Evolutionary conservation across 2,797 vertebrate species (phyloP), one percentile per base, ranked within the genome.

Genomic region (Trachops cirrhosus): DNA sequence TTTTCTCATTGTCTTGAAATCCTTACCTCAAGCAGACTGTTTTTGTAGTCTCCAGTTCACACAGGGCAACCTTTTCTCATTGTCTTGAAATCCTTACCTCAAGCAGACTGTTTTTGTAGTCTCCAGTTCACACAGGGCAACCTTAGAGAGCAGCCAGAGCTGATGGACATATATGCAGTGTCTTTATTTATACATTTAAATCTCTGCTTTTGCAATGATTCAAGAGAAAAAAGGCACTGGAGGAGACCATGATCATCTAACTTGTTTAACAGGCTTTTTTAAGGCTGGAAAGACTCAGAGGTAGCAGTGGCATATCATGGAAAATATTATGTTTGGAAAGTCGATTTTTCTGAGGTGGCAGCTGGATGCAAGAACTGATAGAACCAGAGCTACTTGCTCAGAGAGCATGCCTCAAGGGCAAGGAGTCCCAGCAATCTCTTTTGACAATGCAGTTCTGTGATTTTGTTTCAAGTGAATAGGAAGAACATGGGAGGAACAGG

Each of bases 321-420:
- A 91, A 93, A 92, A 94, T 73, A 24, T 46, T 82, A 73, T 82
- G 48, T n/a, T 91, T 88, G 39, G 82, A 89, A 92, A 90, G 50
- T 93, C 52, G 52, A 8, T 79, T 78, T 34, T 37, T 77, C 59
- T 75, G 48, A 90, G 32, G 34, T 54, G 26, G 3, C 46, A 34
- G 16, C n/a, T 64, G 41, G 52, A 84, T 75, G 4, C 29, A 91
- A 46, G n/a, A 62, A 5, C 84, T 77, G 44, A 86, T 59, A 29
- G 5, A 88, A 24, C 29, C 26, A 39, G 9, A 10, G 16, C 14
- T 77, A 2, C 24, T 84, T 41, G 24, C 41, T 37, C 57, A 44
- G 14, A 86, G 50, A 21, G 0, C 3, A 5, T 37, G 6, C 11
- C 29, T 32, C 12, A 41, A 89, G 8, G 83, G 6, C 7, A 68